Evolutionary conservation across 2,888 invertebrate genomes (phyloP).

Genomic region (Elmis aenea): DNA sequence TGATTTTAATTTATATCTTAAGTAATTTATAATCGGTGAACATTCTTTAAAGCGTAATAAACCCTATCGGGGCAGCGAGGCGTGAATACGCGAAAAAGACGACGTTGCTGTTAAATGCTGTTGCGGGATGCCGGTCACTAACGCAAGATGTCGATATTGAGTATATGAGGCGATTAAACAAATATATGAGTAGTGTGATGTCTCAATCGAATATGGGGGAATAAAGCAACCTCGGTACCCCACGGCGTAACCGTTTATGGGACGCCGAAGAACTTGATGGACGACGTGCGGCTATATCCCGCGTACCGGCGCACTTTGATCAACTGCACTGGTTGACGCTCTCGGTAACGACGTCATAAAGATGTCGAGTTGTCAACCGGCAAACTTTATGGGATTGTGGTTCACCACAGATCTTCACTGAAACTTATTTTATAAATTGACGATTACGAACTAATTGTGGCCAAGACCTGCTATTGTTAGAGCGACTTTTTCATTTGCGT

Average conservation of each 20-base stretch:
- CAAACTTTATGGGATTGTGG: conserved; percentile 41
- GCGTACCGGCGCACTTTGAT: conserved; percentile 35
- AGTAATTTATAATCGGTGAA: too few species aligned
- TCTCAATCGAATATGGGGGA: conserved; percentile 30
- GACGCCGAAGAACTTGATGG: conserved; percentile 30
- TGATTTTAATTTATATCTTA: too few species aligned
- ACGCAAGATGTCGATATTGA: conserved; percentile 27
- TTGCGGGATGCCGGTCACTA: conserved; percentile 15
- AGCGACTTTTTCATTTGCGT: too few species aligned
- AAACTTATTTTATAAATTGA: too few species aligned
- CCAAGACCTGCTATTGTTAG: too few species aligned
- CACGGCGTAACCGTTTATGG: conserved; percentile 32
- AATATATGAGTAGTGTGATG: conserved; percentile 31
- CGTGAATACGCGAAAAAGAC: conserved; percentile 18
- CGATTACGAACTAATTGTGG: too few species aligned
- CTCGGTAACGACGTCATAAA: conserved; percentile 41
- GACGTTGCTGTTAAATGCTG: conserved; percentile 10
- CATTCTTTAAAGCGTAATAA: conserved; percentile 22
- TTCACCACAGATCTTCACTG: conserved; percentile 30
- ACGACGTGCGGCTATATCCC: conserved; percentile 32
- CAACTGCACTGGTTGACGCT: conserved; percentile 37
- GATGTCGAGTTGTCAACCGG: conserved; percentile 39
- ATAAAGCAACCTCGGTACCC: conserved; percentile 30
- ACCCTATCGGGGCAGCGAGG: conserved; percentile 17
- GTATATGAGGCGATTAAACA: conserved; percentile 31